Percentiles rank a stretch among this genome's conserved stretches.
Conservation (phyloP, 2,888 invertebrate genomes). For the Glaucopsyche alexis region DNA sequence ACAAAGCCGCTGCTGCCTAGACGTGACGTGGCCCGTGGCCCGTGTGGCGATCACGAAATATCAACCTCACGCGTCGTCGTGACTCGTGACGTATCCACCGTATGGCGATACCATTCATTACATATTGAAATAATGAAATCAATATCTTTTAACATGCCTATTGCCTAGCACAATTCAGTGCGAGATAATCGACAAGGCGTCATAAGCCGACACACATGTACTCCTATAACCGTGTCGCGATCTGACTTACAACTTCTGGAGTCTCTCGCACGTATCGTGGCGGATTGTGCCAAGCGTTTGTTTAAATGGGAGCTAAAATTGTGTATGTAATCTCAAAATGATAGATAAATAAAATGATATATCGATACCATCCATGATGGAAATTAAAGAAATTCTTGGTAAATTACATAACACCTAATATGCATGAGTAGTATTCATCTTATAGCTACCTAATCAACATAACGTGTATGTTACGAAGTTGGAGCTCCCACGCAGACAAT, state of each 20-base stretch:
- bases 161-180: too few species aligned
- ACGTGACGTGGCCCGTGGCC: conserved; percentile 26
- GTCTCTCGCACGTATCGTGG: too few species aligned
- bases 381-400: neutral
- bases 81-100: neutral
- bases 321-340: too few species aligned
- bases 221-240: too few species aligned
- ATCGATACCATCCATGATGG: too few species aligned
- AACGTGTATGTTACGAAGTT: conserved; percentile 4
- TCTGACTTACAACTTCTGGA: too few species aligned
- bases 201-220: too few species aligned
- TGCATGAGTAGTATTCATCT: neutral
- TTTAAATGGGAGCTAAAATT: too few species aligned
- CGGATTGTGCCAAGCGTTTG: too few species aligned
- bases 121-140: neutral
- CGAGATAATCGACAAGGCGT: too few species aligned
- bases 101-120: neutral
- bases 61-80: neutral
- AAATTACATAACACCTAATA: conserved; percentile 10
- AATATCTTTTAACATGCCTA: neutral
- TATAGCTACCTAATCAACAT: conserved; percentile 18
- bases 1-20: conserved; percentile 15
- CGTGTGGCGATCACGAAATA: neutral
- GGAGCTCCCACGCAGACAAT: conserved; percentile 15
- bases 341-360: too few species aligned